These are phyloP conservation scores for Phengaris alcon DNA, from an alignment of 2,888 invertebrate species.

Conservation along the genomic window DNA sequence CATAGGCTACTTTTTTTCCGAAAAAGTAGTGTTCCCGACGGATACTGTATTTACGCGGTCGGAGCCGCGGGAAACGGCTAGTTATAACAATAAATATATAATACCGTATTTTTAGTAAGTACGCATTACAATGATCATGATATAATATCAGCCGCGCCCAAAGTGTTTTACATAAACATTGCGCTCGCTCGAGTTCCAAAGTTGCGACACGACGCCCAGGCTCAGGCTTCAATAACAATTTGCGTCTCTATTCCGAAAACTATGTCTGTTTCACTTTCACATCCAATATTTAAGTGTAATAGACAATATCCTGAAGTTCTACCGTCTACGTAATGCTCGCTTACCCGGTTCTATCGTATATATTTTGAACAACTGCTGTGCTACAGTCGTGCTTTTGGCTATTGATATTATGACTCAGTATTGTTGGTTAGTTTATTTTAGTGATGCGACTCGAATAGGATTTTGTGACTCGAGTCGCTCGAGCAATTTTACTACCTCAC, in stretches of 20 bases:
- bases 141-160: slow-evolving; percentile 29
- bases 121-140: slow-evolving; percentile 14
- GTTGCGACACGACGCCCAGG: slow-evolving; percentile 37
- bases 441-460: too few relatives aligned
- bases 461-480: too few relatives aligned
- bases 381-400: too few relatives aligned
- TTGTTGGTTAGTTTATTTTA: too few relatives aligned
- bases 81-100: slow-evolving; percentile 5
- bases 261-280: slow-evolving; percentile 31
- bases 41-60: too few relatives aligned
- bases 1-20: too few relatives aligned
- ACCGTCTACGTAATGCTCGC: background rate
- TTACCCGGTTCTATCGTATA: background rate
- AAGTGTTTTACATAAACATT: slow-evolving; percentile 39
- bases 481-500: too few relatives aligned
- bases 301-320: slow-evolving; percentile 26
- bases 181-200: slow-evolving; percentile 40
- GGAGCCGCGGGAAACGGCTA: background rate
- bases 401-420: too few relatives aligned
- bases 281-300: slow-evolving; percentile 18
- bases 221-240: slow-evolving; percentile 34
- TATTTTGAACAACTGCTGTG: background rate
- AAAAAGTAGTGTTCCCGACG: too few relatives aligned
- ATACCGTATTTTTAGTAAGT: slow-evolving; percentile 19
- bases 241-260: slow-evolving; percentile 38